Base-by-base conservation (phyloP, 1,140 invertebrate genomes). In the Chrysopa pallens region DNA sequence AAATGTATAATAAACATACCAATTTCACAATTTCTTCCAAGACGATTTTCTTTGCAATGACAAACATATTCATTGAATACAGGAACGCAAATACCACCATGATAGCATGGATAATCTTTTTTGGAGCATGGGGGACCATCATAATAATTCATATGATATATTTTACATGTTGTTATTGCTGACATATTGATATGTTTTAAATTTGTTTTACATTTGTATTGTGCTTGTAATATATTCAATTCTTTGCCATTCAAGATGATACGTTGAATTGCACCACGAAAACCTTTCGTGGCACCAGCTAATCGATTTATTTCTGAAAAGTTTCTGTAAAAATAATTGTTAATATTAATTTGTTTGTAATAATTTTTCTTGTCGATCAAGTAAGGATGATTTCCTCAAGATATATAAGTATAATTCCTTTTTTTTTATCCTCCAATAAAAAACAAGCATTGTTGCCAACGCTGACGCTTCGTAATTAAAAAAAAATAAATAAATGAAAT, bases 241-340 rank as follows among this genome's bases (percentile, higher is more conserved):
- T 64, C 64, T 52, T 76, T 73, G 9, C 81, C 83, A 62, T 91
- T 91, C 38, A 91, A 71, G 52, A 81, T 73, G 49, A 93, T 68
- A 60, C 80, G 72, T 65, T 92, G 87, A 47, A 93, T 72, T 5
- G 83, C 82, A 40, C 89, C 88, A 53, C 74, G 71, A 47, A 91
- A 78, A 51, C 83, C 81, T 50, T 71, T 74, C 45, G 69, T 69
- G 39, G 80, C 73, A n/a, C 76, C 77, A 7, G 81, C 73, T 41
- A 85, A 72, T 43, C 73, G 67, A 58, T 83, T 81, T 14, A 84
- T 64, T 52, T 78, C 72, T 46, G 73, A 67, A 63, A 74, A 75
- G 37, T 74, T 72, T 43, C 80, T 80, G 51, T 45, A 43, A 49
- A 42, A 48, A 45, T 27, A 36, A 5, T 28, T 8, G 42, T 17